Percentiles rank a stretch among this genome's conserved stretches.
Conservation (phyloP, 2,888 invertebrate species). For the Seira sanloemensis region DNA sequence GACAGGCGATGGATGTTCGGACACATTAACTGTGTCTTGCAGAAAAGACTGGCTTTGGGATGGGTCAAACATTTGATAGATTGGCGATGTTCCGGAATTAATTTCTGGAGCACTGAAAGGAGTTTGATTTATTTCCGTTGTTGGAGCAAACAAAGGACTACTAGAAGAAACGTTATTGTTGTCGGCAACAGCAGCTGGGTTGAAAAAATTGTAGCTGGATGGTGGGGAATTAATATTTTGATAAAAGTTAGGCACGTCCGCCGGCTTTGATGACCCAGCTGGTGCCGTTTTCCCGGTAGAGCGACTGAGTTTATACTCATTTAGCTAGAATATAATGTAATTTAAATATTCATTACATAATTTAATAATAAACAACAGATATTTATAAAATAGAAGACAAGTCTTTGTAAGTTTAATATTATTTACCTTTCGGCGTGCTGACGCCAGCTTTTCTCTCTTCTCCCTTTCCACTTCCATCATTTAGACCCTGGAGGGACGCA, state of each 20-base stretch:
- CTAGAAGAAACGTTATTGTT: conserved; percentile 31
- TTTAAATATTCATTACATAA: not conserved
- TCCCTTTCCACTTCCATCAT: conserved; percentile 51
- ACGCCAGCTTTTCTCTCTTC: conserved; percentile 49
- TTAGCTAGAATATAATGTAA: conserved; percentile 40
- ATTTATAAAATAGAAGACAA: not conserved
- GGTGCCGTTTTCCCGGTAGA: not conserved
- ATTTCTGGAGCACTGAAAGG: not conserved
- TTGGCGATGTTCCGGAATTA: not conserved
- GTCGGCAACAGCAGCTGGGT: conserved; percentile 27
- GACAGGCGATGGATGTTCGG: too few species aligned
- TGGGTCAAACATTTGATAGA: not conserved
- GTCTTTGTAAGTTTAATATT: not conserved
- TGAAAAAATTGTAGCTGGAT: conserved; percentile 29
- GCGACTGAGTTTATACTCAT: conserved; percentile 55
- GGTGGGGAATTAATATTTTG: conserved; percentile 35
- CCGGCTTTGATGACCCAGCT: conserved; percentile 24
- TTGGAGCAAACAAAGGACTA: too few species aligned
- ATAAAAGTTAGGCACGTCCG: conserved; percentile 50
- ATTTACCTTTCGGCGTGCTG: conserved; percentile 59
- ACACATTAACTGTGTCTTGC: too few species aligned
- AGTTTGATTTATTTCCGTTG: not conserved
- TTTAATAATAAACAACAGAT: not conserved
- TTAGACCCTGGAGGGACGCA: too few species aligned
- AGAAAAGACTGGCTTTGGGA: not conserved